Base-by-base conservation (phyloP, 2,113 vertebrate genomes). In the Cyanoderma ruficeps region DNA sequence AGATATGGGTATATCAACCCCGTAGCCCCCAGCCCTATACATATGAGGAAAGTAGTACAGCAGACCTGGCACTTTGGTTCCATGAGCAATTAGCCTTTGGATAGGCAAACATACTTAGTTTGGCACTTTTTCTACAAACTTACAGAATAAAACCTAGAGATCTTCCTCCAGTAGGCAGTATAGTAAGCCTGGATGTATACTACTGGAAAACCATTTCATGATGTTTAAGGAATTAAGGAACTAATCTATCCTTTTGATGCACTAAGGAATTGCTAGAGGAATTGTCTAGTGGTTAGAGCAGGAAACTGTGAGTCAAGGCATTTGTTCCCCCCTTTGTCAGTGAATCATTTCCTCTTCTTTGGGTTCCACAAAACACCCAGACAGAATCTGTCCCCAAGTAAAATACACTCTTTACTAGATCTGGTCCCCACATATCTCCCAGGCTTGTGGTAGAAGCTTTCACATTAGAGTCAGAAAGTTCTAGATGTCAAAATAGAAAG, bases 291-390 rank as follows among this genome's bases (percentile, higher is more conserved):
- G 96, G 88, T 94, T 93, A 83, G 44, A 76, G 47, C 86, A 89
- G 94, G 96, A 96, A 96, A 89, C 56, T 78, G 35, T 96, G 96
- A 95, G 93, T 96, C 92, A 93, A 95, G 80, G 27, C 22, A 0
- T 87, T 74, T 93, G 92, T 91, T 95, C 90, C 86, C 93, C 83
- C 12, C 37, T 96, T 88, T 96, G 85, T 77, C 69, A 79, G 24
- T 97, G 96, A 97, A 93, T 96, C 93, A 97, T 75, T 97, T 97
- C 95, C 96, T 92, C 68, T 83, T 79, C 67, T 96, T 80, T 1
- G 0, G 59, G 79, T 67, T 76, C 94, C 90, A 81, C 92, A 89
- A 94, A 94, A 78, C 61, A 87, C 72, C 39, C 90, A 95, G 93
- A 95, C 90, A 95, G 76, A 90, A 59, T 90, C 47, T 79, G 37